Percentiles rank a stretch among this genome's conserved stretches.
These are phyloP conservation scores for Nebria ingens DNA, from an alignment of 1,140 invertebrate genomes.

Conservation along the genomic window DNA sequence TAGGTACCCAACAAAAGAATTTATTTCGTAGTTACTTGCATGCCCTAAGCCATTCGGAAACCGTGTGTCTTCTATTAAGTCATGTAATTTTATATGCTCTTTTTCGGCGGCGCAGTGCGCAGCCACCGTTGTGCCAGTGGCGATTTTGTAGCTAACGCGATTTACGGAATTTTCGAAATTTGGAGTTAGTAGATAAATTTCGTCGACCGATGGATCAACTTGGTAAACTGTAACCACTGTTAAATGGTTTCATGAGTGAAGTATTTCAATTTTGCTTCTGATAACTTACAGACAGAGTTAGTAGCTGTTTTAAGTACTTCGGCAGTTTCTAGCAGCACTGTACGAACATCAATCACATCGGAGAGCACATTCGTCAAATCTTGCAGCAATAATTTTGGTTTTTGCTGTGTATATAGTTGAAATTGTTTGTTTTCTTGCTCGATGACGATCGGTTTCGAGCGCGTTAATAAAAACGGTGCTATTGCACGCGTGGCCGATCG, in stretches of 20 bases:
- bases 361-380: slow-evolving; percentile 34
- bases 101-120: slow-evolving; percentile 41
- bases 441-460: slow-evolving; percentile 12
- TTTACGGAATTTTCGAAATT: slow-evolving; percentile 34
- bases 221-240: slow-evolving; percentile 40
- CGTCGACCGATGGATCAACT: slow-evolving; percentile 37
- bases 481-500: slow-evolving; percentile 40
- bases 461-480: slow-evolving; percentile 39
- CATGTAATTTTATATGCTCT: slow-evolving; percentile 38
- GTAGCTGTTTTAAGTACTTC: slow-evolving; percentile 41
- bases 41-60: slow-evolving; percentile 40
- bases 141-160: slow-evolving; percentile 41
- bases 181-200: slow-evolving; percentile 37
- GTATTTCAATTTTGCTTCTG: background rate
- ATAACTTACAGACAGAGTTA: slow-evolving; percentile 36
- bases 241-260: slow-evolving; percentile 17
- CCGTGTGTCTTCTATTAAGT: slow-evolving; percentile 37
- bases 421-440: slow-evolving; percentile 24
- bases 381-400: slow-evolving; percentile 28
- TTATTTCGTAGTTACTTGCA: too few species aligned
- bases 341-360: slow-evolving; percentile 40
- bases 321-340: slow-evolving; percentile 41
- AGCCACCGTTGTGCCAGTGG: slow-evolving; percentile 38
- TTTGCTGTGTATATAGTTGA: slow-evolving; percentile 28
- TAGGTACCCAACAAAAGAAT: too few species aligned